phyloP scores from a whole-genome alignment of 2,888 invertebrate species.

The Ellobium chinense region DNA sequence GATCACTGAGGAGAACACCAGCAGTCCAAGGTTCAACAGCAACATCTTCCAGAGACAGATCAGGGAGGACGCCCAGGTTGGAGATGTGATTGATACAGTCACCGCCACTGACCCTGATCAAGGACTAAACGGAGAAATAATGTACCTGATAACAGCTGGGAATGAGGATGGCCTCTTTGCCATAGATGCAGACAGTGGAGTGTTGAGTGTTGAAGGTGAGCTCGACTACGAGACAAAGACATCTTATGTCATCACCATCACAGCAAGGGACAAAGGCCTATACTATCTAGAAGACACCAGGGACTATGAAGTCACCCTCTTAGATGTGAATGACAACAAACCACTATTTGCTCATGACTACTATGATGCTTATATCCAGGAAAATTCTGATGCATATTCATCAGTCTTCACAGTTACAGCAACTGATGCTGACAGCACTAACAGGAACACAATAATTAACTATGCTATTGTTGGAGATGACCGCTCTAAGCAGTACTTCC shows the following conservation, averaged over 20 bases:
- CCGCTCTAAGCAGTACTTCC: conserved; percentile 82
- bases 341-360: conserved; percentile 89
- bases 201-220: conserved; percentile 87
- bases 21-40: conserved; percentile 89
- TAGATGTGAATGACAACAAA: conserved; percentile 93
- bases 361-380: conserved; percentile 89
- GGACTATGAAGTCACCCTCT: conserved; percentile 90
- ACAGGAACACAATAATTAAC: conserved; percentile 89
- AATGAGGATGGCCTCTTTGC: conserved; percentile 89
- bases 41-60: conserved; percentile 92
- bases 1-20: conserved; percentile 88
- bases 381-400: conserved; percentile 89
- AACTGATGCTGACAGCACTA: conserved; percentile 90
- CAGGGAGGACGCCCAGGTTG: conserved; percentile 93
- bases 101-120: conserved; percentile 90
- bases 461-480: conserved; percentile 88
- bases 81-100: conserved; percentile 89
- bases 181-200: conserved; percentile 88
- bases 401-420: conserved; percentile 84
- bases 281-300: conserved; percentile 88
- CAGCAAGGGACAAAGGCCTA: conserved; percentile 92
- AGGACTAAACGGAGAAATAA: conserved; percentile 94
- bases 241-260: conserved; percentile 91
- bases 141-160: conserved; percentile 84
- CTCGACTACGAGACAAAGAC: conserved; percentile 92